Evolutionary conservation across 2,113 vertebrate genomes (phyloP).

Genomic region (Myocastor coypus): DNA sequence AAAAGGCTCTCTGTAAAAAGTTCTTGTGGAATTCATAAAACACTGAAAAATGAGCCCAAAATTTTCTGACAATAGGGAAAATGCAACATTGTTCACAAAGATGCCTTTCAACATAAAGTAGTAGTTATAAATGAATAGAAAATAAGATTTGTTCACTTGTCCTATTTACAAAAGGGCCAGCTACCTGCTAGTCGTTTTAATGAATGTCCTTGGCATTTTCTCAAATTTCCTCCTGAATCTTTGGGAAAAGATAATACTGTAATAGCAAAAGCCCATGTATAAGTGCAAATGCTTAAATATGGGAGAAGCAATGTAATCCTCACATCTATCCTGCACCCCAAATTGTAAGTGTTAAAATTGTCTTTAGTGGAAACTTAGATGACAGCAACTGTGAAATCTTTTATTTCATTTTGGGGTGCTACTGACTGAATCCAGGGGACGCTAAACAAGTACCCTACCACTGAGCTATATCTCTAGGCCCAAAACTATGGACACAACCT

Average conservation of each 20-base stretch:
- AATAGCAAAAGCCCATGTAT: background rate
- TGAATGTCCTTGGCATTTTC: background rate
- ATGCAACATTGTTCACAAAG: background rate
- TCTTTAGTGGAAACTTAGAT: background rate
- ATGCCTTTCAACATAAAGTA: constrained; percentile 3
- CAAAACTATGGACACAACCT: background rate
- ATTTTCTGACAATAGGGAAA: constrained; percentile 7
- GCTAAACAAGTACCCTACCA: background rate
- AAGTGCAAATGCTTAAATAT: background rate
- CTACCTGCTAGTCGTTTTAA: constrained; percentile 40
- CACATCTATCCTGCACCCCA: background rate
- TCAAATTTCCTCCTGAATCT: background rate
- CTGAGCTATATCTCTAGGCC: background rate
- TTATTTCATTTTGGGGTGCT: background rate
- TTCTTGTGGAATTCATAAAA: constrained; percentile 52
- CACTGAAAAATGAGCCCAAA: constrained; percentile 59
- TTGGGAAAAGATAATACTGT: background rate
- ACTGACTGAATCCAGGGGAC: too few species aligned
- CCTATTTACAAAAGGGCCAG: background rate
- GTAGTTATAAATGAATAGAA: background rate
- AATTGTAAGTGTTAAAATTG: background rate
- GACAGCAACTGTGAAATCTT: background rate
- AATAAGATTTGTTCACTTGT: background rate
- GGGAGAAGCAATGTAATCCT: background rate
- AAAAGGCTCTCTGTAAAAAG: constrained; percentile 44